These are phyloP conservation scores for Brachionus angularis DNA, from an alignment of 1,140 invertebrate species.

Conservation along the genomic window DNA sequence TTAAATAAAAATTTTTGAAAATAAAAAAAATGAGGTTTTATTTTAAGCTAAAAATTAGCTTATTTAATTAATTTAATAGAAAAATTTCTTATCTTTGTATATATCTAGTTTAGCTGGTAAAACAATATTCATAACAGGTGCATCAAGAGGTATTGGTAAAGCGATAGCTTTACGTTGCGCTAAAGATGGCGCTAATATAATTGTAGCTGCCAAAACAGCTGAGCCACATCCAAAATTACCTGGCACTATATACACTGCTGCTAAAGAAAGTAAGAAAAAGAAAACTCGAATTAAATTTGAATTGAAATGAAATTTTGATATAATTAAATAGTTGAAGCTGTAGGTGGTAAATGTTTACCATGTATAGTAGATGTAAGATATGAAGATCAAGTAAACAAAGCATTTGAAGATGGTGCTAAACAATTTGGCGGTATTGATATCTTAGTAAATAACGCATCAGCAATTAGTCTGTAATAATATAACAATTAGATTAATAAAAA, in stretches of 20 bases:
- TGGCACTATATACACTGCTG: constrained; percentile 95
- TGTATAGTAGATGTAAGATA: constrained; percentile 89
- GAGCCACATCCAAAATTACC: constrained; percentile 90
- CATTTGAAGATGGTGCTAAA: constrained; percentile 78
- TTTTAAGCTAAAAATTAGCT: no score
- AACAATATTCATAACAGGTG: constrained; percentile 91
- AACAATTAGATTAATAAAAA: no score
- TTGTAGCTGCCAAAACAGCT: constrained; percentile 92
- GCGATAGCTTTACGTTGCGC: constrained; percentile 73
- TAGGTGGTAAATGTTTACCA: constrained; percentile 82
- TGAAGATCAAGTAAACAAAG: constrained; percentile 65
- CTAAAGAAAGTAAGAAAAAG: constrained; percentile 76
- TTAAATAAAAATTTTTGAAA: no score
- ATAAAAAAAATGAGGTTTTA: no score
- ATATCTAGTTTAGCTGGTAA: constrained; percentile 77
- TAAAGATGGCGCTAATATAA: constrained; percentile 81
- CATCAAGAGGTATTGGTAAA: constrained; percentile 93
- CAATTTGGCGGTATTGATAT: constrained; percentile 96
- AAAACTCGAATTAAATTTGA: no score
- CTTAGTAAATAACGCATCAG: constrained; percentile 88
- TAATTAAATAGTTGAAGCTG: constrained; percentile 78
- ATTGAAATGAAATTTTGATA: neutral
- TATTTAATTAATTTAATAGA: neutral
- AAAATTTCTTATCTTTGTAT: no score
- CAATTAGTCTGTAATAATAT: constrained; percentile 74